Evolutionary conservation across 1,140 invertebrate species (phyloP), one percentile per base, ranked within the genome.

Genomic region (Lucilia sericata): DNA sequence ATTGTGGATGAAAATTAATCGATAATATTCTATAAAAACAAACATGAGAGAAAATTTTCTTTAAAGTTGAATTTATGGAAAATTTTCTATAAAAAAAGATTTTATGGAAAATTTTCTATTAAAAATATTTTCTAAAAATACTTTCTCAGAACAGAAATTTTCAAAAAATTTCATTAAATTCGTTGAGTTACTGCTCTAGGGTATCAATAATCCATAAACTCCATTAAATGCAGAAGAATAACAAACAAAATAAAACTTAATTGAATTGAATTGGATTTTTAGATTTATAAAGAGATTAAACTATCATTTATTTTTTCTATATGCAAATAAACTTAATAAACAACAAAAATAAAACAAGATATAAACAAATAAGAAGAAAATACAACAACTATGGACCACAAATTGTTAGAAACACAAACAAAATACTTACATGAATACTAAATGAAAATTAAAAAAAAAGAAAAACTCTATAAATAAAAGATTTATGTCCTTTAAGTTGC

Each of bases 201-300:
- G 55, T 60, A 60, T 60, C 17, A 17, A 2, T n/a, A n/a, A n/a
- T 60, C 55, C 14, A 60, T 60, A n/a, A n/a, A 60, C 12, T 60
- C 2, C 17, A 14, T 60, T 60, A n/a, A n/a, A 60, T n/a, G 14
- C 55, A 17, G 14, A 17, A n/a, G 14, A 7, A n/a, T 14, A 60
- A n/a, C 13, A 21, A 70, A 70, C 65, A 70, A 70, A 70, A 70
- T 3, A 70, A 70, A 70, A 70, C 21, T 70, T 7, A 70, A 70
- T 70, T 70, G n/a, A 70, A 70, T 70, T 70, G 60, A n/a, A 60
- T 60, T 17, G 60, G 19, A 70, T 70, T 70, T 25, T 70, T 12
- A 3, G 17, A 60, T 60, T n/a, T 60, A 10, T 21, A 21, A 21
- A 3, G 65, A 70, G 65, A 70, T 70, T 70, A 70, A 21, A 70